Conservation (phyloP, 2,113 vertebrate species). For the Ranitomeya imitator region DNA sequence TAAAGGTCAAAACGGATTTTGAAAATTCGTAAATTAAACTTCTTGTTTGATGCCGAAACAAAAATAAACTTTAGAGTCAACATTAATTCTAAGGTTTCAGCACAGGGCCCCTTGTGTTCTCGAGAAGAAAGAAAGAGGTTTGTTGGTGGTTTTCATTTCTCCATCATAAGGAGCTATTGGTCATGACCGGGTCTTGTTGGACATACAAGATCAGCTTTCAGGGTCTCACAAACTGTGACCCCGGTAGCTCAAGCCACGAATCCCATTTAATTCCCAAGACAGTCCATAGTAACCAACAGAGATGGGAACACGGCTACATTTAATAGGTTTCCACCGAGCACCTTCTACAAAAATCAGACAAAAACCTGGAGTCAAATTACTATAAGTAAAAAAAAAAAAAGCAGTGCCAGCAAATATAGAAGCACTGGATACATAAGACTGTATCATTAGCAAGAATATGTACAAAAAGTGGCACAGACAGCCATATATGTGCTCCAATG, state of each 20-base stretch:
- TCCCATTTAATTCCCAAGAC: neutral
- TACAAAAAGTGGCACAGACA: too few relatives aligned
- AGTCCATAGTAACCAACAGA: neutral
- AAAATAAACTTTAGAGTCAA: slow-evolving; percentile 6
- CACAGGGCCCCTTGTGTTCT: too few relatives aligned
- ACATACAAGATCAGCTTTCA: neutral
- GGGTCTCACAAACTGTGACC: neutral
- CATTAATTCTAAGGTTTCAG: neutral
- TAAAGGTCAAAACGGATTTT: neutral
- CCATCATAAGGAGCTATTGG: neutral
- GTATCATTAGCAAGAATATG: too few relatives aligned
- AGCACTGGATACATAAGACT: too few relatives aligned
- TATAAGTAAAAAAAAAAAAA: too few relatives aligned
- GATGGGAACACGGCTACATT: neutral
- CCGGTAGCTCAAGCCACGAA: neutral
- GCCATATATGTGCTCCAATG: too few relatives aligned
- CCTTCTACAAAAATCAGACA: too few relatives aligned
- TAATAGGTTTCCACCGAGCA: too few relatives aligned
- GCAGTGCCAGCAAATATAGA: too few relatives aligned
- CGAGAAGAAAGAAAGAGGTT: neutral
- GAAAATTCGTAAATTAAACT: too few relatives aligned
- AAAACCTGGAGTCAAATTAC: too few relatives aligned
- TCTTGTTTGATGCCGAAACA: neutral
- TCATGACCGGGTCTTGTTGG: neutral
- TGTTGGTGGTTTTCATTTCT: neutral